Evolutionary conservation across 2,113 vertebrate genomes (phyloP).

Genomic region (Entomyzon cyanotis): DNA sequence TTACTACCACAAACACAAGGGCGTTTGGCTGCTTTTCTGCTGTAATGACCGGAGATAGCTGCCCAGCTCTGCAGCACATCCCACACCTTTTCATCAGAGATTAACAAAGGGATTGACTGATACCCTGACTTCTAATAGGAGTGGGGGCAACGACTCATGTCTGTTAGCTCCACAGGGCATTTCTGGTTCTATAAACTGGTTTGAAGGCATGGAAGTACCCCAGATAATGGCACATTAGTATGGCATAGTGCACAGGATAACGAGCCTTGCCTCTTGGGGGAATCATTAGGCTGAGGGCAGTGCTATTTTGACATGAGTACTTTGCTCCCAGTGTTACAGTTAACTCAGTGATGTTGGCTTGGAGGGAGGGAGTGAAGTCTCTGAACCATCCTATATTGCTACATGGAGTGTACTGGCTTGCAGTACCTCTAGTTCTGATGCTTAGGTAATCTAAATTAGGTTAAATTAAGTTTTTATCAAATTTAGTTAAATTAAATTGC

Average conservation of each 20-base stretch:
- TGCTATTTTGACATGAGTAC: not conserved
- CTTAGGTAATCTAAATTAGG: not conserved
- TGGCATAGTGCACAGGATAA: slow-evolving; percentile 32
- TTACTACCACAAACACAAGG: not conserved
- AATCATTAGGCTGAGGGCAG: slow-evolving; percentile 31
- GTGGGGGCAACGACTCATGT: not conserved
- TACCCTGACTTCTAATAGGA: not conserved
- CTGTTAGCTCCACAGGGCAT: not conserved
- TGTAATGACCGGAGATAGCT: not conserved
- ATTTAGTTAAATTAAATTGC: not conserved
- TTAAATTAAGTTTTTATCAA: not conserved
- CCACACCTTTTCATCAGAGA: not conserved
- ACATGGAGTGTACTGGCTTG: not conserved
- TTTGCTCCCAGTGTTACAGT: slow-evolving; percentile 1
- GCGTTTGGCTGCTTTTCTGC: not conserved
- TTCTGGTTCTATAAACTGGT: not conserved
- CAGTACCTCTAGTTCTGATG: not conserved
- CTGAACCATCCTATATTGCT: not conserved
- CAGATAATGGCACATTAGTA: slow-evolving; percentile 14
- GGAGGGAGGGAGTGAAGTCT: not conserved
- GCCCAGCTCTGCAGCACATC: not conserved
- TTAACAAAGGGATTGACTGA: not conserved
- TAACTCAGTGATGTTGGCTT: not conserved
- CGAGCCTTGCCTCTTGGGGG: slow-evolving; percentile 25
- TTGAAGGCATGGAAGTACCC: not conserved